Evolutionary conservation across 2,797 vertebrate genomes (phyloP), one percentile per base, ranked within the genome.

Genomic region (Aeoliscus strigatus): DNA sequence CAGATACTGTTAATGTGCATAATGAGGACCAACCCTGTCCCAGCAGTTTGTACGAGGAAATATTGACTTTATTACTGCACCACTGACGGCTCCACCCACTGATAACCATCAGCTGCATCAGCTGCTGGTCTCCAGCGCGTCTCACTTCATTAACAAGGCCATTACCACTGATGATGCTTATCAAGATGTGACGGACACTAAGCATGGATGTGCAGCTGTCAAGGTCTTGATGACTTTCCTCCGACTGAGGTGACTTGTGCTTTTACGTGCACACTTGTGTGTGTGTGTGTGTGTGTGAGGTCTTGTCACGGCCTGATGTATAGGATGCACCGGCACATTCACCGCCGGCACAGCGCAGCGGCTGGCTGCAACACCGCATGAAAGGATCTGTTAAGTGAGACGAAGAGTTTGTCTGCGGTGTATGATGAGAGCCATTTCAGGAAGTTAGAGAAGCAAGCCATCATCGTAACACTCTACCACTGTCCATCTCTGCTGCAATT

Each of bases 111-210:
- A 74, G 70, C 73, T 55, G 65, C 65, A 62, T 78, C 74, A 77
- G 60, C 70, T 45, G 39, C 63, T 57, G 66, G 60, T 79, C 79
- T 61, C 60, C 60, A 67, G 60, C 79, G 64, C 48, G 48, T 80
- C 74, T 79, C 75, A 82, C 76, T 80, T 81, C 62, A 80, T 80
- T 77, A 86, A 77, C 77, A 64, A 60, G 60, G 42, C 67, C 75
- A 77, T 85, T 86, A 85, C 72, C 75, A 61, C 65, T 24, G 71
- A 61, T 44, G 42, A 58, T 62, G 73, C 69, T 67, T 77, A 84
- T 83, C 70, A 13, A 57, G 54, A 68, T 37, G 65, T 69, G 60
- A 61, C 16, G 56, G 75, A 76, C 58, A 52, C 40, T 34, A 52
- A 64, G 50, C 47, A 29, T 58, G 41, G 27, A 52, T 37, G 51